A percentile compares a stretch with the other conserved stretches of the same genome.
These are phyloP conservation scores for Syrmaticus mikado DNA, from an alignment of 2,113 vertebrate genomes.

Conservation along the genomic window DNA sequence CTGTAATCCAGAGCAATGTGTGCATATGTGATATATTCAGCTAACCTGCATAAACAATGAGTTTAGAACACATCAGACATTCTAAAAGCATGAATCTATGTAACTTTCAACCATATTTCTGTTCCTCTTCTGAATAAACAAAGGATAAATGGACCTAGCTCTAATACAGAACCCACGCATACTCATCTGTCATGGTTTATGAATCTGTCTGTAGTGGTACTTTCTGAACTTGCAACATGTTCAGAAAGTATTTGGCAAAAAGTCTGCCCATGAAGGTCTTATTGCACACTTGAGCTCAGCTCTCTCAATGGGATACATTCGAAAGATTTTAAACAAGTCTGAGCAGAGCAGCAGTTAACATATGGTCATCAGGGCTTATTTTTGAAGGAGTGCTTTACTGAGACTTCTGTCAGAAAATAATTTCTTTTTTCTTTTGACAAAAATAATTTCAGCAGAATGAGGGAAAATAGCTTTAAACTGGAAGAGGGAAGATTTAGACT, in stretches of 20 bases:
- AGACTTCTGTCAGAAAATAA: background rate
- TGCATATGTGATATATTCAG: rapidly evolving
- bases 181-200: background rate
- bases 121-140: background rate
- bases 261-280: background rate
- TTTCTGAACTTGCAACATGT: background rate
- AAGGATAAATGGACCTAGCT: background rate
- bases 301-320: background rate
- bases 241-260: background rate
- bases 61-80: background rate
- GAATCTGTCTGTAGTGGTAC: background rate
- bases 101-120: background rate
- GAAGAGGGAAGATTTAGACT: too few relatives aligned
- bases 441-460: background rate
- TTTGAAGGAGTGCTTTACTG: background rate
- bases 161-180: background rate
- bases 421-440: background rate
- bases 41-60: background rate
- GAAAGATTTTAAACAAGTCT: background rate
- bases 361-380: background rate
- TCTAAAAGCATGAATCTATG: background rate
- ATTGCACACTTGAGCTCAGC: rapidly evolving
- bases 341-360: background rate
- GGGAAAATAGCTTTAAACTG: too few relatives aligned
- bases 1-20: background rate